Conservation (phyloP, 2,888 invertebrate genomes). For the Drosophila diplacantha region DNA sequence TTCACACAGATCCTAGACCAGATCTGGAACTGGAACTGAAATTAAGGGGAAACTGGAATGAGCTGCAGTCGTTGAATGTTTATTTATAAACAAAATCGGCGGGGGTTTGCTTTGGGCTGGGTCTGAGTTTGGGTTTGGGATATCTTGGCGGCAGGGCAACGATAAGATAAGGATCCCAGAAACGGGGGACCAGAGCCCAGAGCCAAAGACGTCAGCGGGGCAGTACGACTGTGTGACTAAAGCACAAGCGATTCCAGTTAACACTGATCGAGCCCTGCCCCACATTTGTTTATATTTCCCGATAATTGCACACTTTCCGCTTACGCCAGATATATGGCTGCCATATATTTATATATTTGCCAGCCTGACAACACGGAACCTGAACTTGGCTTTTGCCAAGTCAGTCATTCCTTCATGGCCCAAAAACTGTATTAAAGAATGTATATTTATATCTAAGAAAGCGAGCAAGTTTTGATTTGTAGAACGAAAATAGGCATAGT, state of each 20-base stretch:
- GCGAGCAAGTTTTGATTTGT: neutral
- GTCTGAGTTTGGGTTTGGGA: neutral
- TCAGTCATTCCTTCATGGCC: neutral
- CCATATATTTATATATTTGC: neutral
- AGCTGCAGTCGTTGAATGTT: conserved; percentile 19
- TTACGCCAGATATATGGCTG: neutral
- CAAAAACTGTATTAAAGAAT: neutral
- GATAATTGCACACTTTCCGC: conserved; percentile 12
- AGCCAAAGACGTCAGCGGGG: conserved; percentile 12
- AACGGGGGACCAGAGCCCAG: neutral
- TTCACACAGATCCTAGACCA: conserved; percentile 17
- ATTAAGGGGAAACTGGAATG: neutral
- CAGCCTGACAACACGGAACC: conserved; percentile 1
- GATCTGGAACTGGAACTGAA: neutral
- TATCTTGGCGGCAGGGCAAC: conserved; percentile 18
- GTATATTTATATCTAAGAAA: neutral
- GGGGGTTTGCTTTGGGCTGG: conserved; percentile 1
- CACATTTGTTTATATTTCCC: conserved; percentile 35
- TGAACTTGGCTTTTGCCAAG: conserved; percentile 6
- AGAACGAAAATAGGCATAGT: neutral
- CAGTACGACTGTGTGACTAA: conserved; percentile 31
- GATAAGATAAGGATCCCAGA: conserved; percentile 25
- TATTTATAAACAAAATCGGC: conserved; percentile 42
- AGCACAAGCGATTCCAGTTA: conserved; percentile 27
- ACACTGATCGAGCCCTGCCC: conserved; percentile 18